Evolutionary conservation across 2,113 vertebrate genomes (phyloP), one percentile per base, ranked within the genome.

Genomic region (Tinamus guttatus): DNA sequence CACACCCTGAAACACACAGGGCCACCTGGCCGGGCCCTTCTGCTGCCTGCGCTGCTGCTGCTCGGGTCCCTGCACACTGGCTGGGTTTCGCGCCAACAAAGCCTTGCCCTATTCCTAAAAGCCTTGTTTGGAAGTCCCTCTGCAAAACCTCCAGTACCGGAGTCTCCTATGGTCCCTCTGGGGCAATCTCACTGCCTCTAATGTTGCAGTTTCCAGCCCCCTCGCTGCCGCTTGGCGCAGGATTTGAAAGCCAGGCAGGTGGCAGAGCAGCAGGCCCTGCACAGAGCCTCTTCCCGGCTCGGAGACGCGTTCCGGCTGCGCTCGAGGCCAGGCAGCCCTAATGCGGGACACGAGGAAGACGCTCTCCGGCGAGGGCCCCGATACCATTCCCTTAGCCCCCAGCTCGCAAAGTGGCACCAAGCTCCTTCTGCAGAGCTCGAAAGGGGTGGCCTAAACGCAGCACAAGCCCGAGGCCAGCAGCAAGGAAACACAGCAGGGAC

Each of bases 181-280:
- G 85, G 75, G 43, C 47, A 21, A n/a, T 75, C 82, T 62, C 94
- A 54, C 36, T 88, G 70, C 41, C 74, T 79, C 49, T 40, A 80
- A 40, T 0, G 11, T 59, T 86, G 79, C 82, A 2, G 24, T 85
- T 71, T 59, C 45, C 85, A 85, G 64, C 0, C 54, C 85, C 63
- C 56, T 6, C 62, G 19, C 71, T 20, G 4, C 54, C 58, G 2
- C n/a, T 78, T 0, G 71, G 75, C 62, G 75, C 67, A 10, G 59
- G 71, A 25, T 38, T 1, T 51, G 87, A 87, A 13, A 4, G 2
- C 1, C 67, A 58, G 93, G 93, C 95, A 85, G 78, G 22, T 2
- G 6, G 70, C 22, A 82, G 58, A 68, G 92, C 92, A 79, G 22
- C 85, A 56, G 12, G 70, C 54, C 1, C 70, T 0, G 30, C 76